Base-by-base conservation (phyloP, 2,888 invertebrate species). In the Drosophila incognita region DNA sequence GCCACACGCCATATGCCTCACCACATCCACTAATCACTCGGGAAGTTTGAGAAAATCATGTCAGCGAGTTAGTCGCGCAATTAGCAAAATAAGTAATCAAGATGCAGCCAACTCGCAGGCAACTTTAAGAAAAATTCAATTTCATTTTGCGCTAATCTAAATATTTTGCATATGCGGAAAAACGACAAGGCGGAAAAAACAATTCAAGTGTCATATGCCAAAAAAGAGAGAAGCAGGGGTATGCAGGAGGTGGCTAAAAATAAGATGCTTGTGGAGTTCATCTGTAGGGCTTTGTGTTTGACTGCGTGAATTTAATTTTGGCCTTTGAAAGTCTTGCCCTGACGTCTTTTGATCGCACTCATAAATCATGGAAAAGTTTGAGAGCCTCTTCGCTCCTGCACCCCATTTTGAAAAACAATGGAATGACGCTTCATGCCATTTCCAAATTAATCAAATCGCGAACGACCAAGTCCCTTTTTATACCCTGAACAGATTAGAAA, bases 71-170 rank as follows among this genome's bases (percentile, higher is more conserved):
- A 74, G 61, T 64, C 62, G 65, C 65, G 52, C 71, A 68, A 79
- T 84, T 69, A 82, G 72, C 73, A 67, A 67, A 82, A 60, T 69
- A 75, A 82, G 87, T 82, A 76, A 82, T 85, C 76, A 75, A 67
- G 29, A 51, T 54, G 57, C 63, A 38, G 48, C 29, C 5, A 13
- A 4, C 40, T 40, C 35, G 13, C 31, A 48, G 40, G 10, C 24
- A 49, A n/a, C 52, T 60, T 66, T 6, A 70, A 63, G 36, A 27
- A 0, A 59, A 65, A 70, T 63, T 67, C 29, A 58, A 71, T 83
- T 67, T 56, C 52, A 71, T 65, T 74, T 62, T 35, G 29, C 60
- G 61, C 36, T 69, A 66, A 70, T 81, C 64, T 54, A 71, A 69
- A 56, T 27, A 56, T 35, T 60, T 48, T 21, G 40, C 49, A 24